Conservation (phyloP, 2,113 vertebrate species). For the Serinus canaria region DNA sequence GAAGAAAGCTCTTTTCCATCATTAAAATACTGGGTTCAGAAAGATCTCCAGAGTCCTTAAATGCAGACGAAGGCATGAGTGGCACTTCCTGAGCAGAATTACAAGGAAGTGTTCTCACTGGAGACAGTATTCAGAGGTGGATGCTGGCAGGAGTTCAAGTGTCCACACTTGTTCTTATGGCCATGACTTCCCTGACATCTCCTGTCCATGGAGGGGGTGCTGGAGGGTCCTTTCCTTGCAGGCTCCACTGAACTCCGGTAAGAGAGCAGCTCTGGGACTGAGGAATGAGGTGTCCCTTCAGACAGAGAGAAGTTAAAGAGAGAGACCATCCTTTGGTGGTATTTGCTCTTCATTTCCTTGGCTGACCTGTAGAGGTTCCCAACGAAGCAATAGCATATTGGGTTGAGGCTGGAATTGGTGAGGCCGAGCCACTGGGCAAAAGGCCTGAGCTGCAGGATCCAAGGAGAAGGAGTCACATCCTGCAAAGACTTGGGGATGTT, state of each 20-base stretch:
- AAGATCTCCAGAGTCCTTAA: not conserved
- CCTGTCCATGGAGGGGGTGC: not conserved
- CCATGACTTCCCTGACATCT: constrained; percentile 59
- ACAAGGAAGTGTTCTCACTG: constrained; percentile 53
- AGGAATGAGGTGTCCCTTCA: constrained; percentile 24
- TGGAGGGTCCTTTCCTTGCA: not conserved
- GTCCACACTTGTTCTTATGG: constrained; percentile 55
- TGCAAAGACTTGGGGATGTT: constrained; percentile 69
- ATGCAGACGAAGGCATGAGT: not conserved
- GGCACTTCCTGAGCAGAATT: constrained; percentile 12
- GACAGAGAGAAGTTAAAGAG: constrained; percentile 79
- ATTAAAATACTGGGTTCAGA: not conserved
- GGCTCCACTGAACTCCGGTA: constrained; percentile 22
- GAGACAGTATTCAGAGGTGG: constrained; percentile 38
- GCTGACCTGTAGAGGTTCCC: constrained; percentile 86
- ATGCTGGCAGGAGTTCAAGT: constrained; percentile 54
- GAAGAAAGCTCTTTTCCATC: not conserved
- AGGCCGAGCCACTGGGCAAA: constrained; percentile 92
- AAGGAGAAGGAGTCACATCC: constrained; percentile 76
- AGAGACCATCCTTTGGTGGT: constrained; percentile 81
- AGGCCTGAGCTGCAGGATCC: constrained; percentile 86
- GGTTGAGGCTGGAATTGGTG: constrained; percentile 92
- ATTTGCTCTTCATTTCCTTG: constrained; percentile 83
- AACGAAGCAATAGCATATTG: constrained; percentile 91
- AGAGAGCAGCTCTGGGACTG: constrained; percentile 56